These are phyloP conservation scores for Idaea biselata DNA, from an alignment of 2,888 invertebrate genomes.

Conservation along the genomic window DNA sequence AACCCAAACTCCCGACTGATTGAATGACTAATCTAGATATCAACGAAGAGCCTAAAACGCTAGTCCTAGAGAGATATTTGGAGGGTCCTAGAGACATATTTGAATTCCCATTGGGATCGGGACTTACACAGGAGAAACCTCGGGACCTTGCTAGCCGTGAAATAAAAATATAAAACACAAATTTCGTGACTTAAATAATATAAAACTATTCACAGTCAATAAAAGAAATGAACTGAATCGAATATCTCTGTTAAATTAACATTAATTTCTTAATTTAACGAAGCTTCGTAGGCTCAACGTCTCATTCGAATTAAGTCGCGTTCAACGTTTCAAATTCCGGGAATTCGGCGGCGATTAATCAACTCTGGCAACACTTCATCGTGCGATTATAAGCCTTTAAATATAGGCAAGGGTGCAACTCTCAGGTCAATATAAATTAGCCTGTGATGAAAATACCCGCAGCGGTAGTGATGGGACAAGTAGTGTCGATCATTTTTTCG, in stretches of 20 bases:
- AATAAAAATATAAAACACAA: too few relatives aligned
- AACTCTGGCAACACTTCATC: slow-evolving; percentile 71
- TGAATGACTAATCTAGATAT: too few relatives aligned
- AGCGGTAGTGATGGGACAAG: slow-evolving; percentile 19
- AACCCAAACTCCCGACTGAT: not conserved
- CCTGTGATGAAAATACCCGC: slow-evolving; percentile 63
- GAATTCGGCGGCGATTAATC: slow-evolving; percentile 67
- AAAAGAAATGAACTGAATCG: not conserved
- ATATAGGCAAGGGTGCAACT: slow-evolving; percentile 63
- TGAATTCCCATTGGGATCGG: too few relatives aligned
- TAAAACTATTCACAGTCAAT: not conserved
- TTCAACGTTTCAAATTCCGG: slow-evolving; percentile 37
- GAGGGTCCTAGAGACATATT: too few relatives aligned
- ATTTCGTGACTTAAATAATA: too few relatives aligned
- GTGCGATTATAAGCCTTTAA: slow-evolving; percentile 79
- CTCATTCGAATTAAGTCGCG: slow-evolving; percentile 37
- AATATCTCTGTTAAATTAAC: slow-evolving; percentile 13
- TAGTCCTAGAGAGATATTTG: too few relatives aligned
- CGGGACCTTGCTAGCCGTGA: too few relatives aligned
- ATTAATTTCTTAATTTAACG: slow-evolving; percentile 38
- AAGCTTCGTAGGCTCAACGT: slow-evolving; percentile 34
- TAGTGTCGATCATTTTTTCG: not conserved
- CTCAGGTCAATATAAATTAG: slow-evolving; percentile 73
- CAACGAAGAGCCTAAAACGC: too few relatives aligned
- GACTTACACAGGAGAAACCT: too few relatives aligned